Evolutionary conservation across 2,888 invertebrate species (phyloP), one percentile per base, ranked within the genome.

Genomic region (Lithophane semibrunnea): DNA sequence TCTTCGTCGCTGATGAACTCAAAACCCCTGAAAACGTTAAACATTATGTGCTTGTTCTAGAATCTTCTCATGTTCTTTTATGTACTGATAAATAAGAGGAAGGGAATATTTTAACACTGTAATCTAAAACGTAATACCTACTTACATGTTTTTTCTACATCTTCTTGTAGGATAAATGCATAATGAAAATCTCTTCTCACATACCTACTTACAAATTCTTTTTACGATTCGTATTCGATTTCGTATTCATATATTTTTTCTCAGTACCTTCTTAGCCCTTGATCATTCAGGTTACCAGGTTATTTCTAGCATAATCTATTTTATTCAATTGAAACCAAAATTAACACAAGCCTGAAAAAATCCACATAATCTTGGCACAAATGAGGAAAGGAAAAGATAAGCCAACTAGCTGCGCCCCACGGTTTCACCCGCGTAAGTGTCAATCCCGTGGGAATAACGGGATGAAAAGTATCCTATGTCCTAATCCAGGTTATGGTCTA

Each of bases 141-240:
- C 37, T 37, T 37, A 37, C 29, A 29, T 29, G 18, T 13, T n/a
- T 47, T 42, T n/a, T 44, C n/a, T 61, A 21, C 9, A 52, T 29
- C 10, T 61, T 21, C 5, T 49, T 60, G 0, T 49, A 49, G 16
- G 9, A 42, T 77, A 37, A 37, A 37, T 37, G 37, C 37, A 37
- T 37, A 77, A 77, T 58, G 9, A n/a, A 77, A 77, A 77, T 66
- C 56, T n/a, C 49, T 58, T 58, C 49, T 13, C 21, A 42, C 24
- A 37, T 73, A 47, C 16, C 16, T 16, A 49, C 18, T 16, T 10
- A 42, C 5, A 66, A 52, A 52, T 58, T 77, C 42, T 37, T 64
- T 64, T 18, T 13, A 24, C 13, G 49, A 29, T 29, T 29, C 29
- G 29, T 29, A 29, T 29, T 29, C 29, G 29, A 29, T 29, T 58